A percentile compares a stretch with the other conserved stretches of the same genome.
These are phyloP conservation scores for Stenotaenia linearis DNA, from an alignment of 2,888 invertebrate species.

Conservation along the genomic window DNA sequence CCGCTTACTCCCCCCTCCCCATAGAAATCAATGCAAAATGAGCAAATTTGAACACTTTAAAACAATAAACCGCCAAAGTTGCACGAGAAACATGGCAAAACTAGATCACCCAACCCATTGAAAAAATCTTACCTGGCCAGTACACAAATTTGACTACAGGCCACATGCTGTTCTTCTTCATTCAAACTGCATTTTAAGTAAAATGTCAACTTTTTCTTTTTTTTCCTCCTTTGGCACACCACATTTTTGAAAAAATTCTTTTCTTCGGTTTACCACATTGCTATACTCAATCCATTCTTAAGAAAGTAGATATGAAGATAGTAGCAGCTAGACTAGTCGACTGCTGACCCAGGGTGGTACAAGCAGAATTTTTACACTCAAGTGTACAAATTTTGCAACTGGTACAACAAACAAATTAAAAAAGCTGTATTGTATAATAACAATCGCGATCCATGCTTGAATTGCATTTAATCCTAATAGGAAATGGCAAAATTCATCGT, in stretches of 20 bases:
- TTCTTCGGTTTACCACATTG: background rate
- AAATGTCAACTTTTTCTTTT: too few relatives aligned
- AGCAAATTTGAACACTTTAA: background rate
- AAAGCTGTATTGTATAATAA: background rate
- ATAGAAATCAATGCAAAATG: too few relatives aligned
- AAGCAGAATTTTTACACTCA: constrained; percentile 17
- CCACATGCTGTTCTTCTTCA: background rate
- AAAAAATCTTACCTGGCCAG: constrained; percentile 26
- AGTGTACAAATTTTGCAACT: background rate
- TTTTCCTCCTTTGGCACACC: too few relatives aligned
- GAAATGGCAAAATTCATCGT: background rate
- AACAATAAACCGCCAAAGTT: background rate
- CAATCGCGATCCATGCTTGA: background rate
- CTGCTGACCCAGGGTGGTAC: constrained; percentile 9
- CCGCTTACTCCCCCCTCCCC: too few relatives aligned
- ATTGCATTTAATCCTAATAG: background rate
- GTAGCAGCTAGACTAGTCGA: background rate
- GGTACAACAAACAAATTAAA: background rate
- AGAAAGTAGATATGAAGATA: constrained; percentile 5
- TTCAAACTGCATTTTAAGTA: background rate
- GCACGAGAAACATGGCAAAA: background rate
- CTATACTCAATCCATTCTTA: constrained; percentile 23
- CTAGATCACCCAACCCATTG: background rate
- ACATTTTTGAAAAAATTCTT: background rate
- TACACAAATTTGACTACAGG: constrained; percentile 27